These are phyloP conservation scores for Meta bourneti DNA, from an alignment of 2,888 invertebrate species.

Conservation along the genomic window DNA sequence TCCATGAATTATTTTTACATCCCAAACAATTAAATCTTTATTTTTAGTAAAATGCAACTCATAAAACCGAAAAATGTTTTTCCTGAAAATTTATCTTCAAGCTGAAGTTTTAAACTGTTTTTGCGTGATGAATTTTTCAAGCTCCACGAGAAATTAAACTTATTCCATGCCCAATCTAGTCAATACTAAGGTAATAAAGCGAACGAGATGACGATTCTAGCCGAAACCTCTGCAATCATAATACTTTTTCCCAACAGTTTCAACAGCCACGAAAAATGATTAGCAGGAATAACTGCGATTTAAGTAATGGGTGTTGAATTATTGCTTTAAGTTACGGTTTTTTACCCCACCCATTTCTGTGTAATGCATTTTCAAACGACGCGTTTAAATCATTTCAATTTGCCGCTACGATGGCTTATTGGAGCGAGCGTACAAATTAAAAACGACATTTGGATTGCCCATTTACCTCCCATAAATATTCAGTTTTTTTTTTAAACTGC, in stretches of 20 bases:
- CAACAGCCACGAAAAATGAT: constrained; percentile 9
- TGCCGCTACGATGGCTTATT: background rate
- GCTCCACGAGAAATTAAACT: background rate
- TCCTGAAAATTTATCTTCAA: background rate
- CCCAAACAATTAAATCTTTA: too few species aligned
- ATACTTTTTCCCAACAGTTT: background rate
- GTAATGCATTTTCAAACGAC: constrained; percentile 23
- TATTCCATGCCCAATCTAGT: too few species aligned
- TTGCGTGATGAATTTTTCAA: background rate
- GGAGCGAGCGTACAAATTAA: background rate
- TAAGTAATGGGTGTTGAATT: constrained; percentile 5
- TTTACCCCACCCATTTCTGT: background rate
- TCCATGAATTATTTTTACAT: too few species aligned
- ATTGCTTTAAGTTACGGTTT: constrained; percentile 26
- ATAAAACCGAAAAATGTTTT: too few species aligned
- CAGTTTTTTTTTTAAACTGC: background rate
- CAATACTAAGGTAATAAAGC: background rate
- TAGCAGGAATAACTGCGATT: constrained; percentile 26
- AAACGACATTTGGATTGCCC: background rate
- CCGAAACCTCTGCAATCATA: background rate
- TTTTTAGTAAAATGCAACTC: too few species aligned
- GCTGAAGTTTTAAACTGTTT: background rate
- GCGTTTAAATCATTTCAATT: constrained; percentile 33
- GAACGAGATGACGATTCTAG: background rate
- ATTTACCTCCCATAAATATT: background rate